Conservation (phyloP, 1,140 invertebrate species). For the Danaus plexippus region DNA sequence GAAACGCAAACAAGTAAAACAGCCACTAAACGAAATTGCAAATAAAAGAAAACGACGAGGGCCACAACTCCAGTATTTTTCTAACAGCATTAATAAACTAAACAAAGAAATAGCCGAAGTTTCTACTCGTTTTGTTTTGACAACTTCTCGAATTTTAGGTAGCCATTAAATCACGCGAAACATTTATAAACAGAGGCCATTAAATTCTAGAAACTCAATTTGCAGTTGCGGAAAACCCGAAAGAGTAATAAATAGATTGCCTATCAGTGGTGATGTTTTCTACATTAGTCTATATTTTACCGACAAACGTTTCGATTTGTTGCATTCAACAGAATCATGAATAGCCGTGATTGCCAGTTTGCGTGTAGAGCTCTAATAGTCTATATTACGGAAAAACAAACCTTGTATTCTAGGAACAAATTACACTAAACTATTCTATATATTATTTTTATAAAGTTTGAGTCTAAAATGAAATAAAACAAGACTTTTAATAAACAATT, state of each 20-base stretch:
- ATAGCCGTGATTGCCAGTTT: slow-evolving; percentile 51
- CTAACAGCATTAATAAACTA: slow-evolving; percentile 55
- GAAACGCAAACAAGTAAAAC: slow-evolving; percentile 44
- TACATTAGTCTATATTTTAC: slow-evolving; percentile 38
- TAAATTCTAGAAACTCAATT: slow-evolving; percentile 18
- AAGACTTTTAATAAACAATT: neutral
- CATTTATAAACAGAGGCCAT: slow-evolving; percentile 19
- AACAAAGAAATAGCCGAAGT: slow-evolving; percentile 54
- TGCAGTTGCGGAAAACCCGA: slow-evolving; percentile 12
- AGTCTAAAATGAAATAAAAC: neutral
- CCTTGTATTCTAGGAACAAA: neutral
- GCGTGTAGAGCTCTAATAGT: slow-evolving; percentile 43
- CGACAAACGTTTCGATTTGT: slow-evolving; percentile 45
- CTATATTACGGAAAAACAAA: neutral
- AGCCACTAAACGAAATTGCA: slow-evolving; percentile 51
- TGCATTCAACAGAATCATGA: slow-evolving; percentile 46
- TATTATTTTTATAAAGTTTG: slow-evolving; percentile 4
- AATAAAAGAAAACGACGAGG: slow-evolving; percentile 51
- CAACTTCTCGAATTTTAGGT: slow-evolving; percentile 25
- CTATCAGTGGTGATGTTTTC: slow-evolving; percentile 25
- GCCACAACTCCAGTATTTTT: slow-evolving; percentile 45
- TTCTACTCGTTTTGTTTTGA: slow-evolving; percentile 34
- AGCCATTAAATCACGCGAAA: slow-evolving; percentile 19
- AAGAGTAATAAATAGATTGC: slow-evolving; percentile 26
- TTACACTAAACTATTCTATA: neutral